Conservation (phyloP, 2,797 vertebrate species). For the Gouania willdenowi region DNA sequence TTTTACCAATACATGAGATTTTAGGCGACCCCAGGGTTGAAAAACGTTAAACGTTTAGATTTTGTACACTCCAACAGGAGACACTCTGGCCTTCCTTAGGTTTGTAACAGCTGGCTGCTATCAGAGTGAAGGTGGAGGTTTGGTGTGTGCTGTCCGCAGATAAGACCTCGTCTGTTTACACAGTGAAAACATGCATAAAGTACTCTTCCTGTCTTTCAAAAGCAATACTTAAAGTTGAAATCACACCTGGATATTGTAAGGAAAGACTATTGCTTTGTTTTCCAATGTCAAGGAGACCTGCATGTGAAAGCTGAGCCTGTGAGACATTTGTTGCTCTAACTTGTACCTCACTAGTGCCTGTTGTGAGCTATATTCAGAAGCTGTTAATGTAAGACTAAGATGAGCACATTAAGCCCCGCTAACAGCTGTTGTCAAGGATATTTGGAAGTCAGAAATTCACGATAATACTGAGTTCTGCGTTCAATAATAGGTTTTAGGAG, state of each 20-base stretch:
- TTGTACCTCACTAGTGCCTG: neutral
- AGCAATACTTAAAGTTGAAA: too few species aligned
- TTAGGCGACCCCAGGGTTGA: too few species aligned
- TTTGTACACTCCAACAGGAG: constrained; percentile 17
- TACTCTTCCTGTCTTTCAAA: neutral
- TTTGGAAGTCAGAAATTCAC: neutral
- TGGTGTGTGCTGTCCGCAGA: neutral
- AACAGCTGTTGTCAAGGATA: neutral
- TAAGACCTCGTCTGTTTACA: constrained; percentile 1
- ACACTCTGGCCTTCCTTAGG: constrained; percentile 24
- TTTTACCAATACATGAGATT: too few species aligned
- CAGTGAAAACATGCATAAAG: too few species aligned
- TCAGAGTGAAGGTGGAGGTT: neutral
- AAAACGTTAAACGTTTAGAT: too few species aligned
- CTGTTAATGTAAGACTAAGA: neutral
- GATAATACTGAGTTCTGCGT: too few species aligned
- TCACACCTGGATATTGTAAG: too few species aligned
- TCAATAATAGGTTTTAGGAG: too few species aligned
- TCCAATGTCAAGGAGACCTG: neutral
- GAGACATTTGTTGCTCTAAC: neutral
- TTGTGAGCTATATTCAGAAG: constrained; percentile 1
- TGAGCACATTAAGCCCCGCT: too few species aligned
- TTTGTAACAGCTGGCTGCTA: rapidly evolving
- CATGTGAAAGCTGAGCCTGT: constrained; percentile 7
- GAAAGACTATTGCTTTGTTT: constrained; percentile 3